These are phyloP conservation scores for Erinaceus europaeus DNA, from an alignment of 2,113 vertebrate species.

Conservation along the genomic window DNA sequence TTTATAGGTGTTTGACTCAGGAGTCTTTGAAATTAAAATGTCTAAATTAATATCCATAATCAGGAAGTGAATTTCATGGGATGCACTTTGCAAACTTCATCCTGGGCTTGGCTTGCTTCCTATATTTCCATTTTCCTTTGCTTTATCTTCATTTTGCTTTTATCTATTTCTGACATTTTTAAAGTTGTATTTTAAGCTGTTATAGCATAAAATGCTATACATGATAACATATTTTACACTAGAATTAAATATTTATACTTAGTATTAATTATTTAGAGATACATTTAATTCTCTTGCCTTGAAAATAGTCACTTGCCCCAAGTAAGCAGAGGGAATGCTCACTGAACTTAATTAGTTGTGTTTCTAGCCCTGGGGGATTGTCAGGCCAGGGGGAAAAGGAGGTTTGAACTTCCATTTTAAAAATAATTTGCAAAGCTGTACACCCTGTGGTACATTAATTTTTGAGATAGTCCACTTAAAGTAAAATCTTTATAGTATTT, in stretches of 20 bases:
- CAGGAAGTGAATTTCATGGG: not conserved
- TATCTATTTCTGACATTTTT: not conserved
- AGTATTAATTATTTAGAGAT: not conserved
- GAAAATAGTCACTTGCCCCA: not conserved
- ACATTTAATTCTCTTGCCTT: not conserved
- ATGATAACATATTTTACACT: not conserved
- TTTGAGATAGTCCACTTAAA: conserved; percentile 19
- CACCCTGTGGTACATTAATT: not conserved
- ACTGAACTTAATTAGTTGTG: not conserved
- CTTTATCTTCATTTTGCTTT: not conserved
- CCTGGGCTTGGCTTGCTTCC: not conserved
- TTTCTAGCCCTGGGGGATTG: not conserved
- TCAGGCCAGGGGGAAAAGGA: not conserved
- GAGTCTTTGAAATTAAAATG: not conserved
- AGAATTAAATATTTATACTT: not conserved
- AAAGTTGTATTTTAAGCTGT: not conserved
- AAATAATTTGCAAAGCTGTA: not conserved
- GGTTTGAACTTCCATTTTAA: not conserved
- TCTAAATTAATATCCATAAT: not conserved
- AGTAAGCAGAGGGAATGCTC: not conserved
- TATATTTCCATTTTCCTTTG: not conserved
- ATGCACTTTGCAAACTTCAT: not conserved
- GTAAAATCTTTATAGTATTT: conserved; percentile 13
- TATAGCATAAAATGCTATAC: not conserved
- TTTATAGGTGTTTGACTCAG: not conserved